Evolutionary conservation across 2,113 vertebrate species (phyloP), one percentile per base, ranked within the genome.

Genomic region (Dasyornis broadbenti): DNA sequence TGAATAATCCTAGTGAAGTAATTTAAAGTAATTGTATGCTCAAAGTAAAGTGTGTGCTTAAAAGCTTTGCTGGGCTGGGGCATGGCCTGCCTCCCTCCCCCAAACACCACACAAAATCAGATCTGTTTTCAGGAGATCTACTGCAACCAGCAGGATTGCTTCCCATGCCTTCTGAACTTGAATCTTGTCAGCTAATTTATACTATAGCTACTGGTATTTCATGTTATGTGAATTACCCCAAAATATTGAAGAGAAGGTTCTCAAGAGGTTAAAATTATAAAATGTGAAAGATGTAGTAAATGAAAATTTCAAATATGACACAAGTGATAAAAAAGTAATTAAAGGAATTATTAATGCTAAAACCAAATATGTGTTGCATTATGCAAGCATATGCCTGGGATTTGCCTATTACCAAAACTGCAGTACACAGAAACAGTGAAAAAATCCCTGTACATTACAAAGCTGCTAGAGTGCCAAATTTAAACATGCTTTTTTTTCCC

Each of bases 311-410:
- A 95, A 91, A 95, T 76, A 42, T 40, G 44, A 75, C 44, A 94
- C 69, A 63, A 88, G 79, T 95, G 42, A 84, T 70, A 24, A 81
- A 94, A 95, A 89, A 95, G 49, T 90, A 70, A 95, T 97, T 95
- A 96, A 96, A 88, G 50, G 87, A 95, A 93, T 96, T 82, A 94
- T 69, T 89, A 73, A 82, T 86, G 37, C n/a, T 90, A 85, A 93
- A 97, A 82, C 66, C 44, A 91, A 92, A 52, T 83, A 86, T 83
- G 61, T 87, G 77, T 91, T 93, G 66, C 72, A 47, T 75, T 95
- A 73, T 47, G 90, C 70, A 85, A 92, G 61, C 56, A 66, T 94
- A 85, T 94, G 82, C 73, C 50, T 84, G 77, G 64, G 70, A 89
- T 37, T 76, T 94, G 54, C 44, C 80, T 95, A 54, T 95, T 92